phyloP scores from a whole-genome alignment of 92 coral and sea anemone species.

The Phenganax stokvisi region DNA sequence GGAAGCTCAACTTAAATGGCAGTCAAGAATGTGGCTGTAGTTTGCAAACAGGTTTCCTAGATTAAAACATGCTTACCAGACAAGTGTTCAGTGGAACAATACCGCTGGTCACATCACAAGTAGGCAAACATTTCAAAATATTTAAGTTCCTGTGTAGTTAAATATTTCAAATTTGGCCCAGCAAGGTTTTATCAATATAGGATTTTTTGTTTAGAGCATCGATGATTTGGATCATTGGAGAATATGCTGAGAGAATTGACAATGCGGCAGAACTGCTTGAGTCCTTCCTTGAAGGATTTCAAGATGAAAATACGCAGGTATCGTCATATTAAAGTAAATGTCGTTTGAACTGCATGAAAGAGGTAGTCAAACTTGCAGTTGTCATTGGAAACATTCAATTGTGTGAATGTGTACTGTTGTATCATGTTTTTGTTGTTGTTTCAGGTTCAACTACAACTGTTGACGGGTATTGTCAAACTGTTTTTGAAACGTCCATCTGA shows the following conservation, averaged over 20 bases:
- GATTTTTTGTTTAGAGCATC: slow-evolving; percentile 62
- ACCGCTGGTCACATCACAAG: slow-evolving; percentile 23
- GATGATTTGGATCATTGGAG: slow-evolving; percentile 99
- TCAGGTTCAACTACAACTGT: slow-evolving; percentile 90
- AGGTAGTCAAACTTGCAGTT: not conserved
- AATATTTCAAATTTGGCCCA: not conserved
- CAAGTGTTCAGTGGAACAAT: slow-evolving; percentile 2
- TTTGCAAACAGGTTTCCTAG: slow-evolving; percentile 21
- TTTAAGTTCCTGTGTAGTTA: no score
- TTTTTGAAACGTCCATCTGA: slow-evolving; percentile 97
- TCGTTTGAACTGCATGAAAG: not conserved
- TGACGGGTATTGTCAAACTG: slow-evolving; percentile 93
- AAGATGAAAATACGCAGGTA: slow-evolving; percentile 98
- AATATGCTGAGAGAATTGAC: slow-evolving; percentile 98
- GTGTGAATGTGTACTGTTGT: not conserved
- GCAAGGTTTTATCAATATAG: not conserved
- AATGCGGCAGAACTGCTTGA: slow-evolving; percentile 96
- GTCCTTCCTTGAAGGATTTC: slow-evolving; percentile 99
- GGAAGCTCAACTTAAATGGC: slow-evolving; percentile 17
- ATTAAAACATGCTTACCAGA: slow-evolving; percentile 24
- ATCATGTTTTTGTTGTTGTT: slow-evolving; percentile 4
- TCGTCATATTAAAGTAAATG: not conserved
- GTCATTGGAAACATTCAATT: not conserved
- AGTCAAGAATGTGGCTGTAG: slow-evolving; percentile 9
- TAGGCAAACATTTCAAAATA: slow-evolving; percentile 4